Percentiles rank a stretch among this genome's conserved stretches.
Conservation (phyloP, 2,113 vertebrate genomes). For the Oplegnathus fasciatus region DNA sequence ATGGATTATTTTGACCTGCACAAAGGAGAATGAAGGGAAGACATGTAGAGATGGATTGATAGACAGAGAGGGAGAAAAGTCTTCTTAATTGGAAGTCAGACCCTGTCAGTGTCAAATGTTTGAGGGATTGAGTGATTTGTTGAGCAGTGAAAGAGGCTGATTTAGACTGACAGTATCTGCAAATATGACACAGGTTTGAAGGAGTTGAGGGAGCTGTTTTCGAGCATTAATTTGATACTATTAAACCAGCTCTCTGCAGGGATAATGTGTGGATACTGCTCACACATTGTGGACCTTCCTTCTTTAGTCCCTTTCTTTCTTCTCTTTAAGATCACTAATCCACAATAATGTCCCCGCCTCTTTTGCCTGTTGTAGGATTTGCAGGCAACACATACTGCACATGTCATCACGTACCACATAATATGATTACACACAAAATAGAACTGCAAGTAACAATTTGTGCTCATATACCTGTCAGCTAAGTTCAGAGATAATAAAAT, state of each 20-base stretch:
- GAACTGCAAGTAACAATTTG: neutral
- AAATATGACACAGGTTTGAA: slow-evolving; percentile 34
- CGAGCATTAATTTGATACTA: slow-evolving; percentile 32
- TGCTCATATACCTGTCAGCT: slow-evolving; percentile 15
- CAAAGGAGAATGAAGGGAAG: slow-evolving; percentile 40
- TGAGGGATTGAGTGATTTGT: slow-evolving; percentile 59
- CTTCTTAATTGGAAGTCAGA: slow-evolving; percentile 67
- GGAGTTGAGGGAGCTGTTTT: neutral
- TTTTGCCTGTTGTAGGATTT: neutral
- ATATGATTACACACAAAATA: slow-evolving; percentile 5
- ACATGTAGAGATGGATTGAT: slow-evolving; percentile 37
- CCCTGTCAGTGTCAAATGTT: slow-evolving; percentile 51
- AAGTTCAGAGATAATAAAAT: slow-evolving; percentile 61
- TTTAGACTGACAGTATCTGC: slow-evolving; percentile 25
- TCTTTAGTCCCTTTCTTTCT: neutral
- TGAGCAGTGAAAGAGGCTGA: slow-evolving; percentile 41
- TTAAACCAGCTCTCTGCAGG: slow-evolving; percentile 14
- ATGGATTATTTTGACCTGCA: slow-evolving; percentile 36
- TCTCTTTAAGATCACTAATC: neutral
- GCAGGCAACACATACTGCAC: neutral
- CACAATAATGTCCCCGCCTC: neutral
- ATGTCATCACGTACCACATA: neutral
- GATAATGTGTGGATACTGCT: slow-evolving; percentile 1
- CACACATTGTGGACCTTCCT: neutral
- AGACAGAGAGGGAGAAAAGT: slow-evolving; percentile 51